Evolutionary conservation across 2,113 vertebrate genomes (phyloP), one percentile per base, ranked within the genome.

Genomic region (Setophaga petechia): DNA sequence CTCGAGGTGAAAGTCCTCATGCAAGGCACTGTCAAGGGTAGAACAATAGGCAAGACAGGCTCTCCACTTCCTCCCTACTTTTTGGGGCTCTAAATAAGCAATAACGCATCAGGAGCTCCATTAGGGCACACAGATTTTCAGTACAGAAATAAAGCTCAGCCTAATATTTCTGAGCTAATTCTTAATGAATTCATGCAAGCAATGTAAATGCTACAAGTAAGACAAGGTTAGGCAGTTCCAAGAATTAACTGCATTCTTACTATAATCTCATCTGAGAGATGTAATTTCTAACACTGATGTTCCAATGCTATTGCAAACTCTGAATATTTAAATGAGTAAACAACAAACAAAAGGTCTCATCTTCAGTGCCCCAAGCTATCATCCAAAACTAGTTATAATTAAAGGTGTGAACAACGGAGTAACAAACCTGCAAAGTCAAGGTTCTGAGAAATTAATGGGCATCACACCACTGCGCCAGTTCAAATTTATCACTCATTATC

Each of bases 401-500:
- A 97, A 97, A 98, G 95, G 97, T 97, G 96, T 91, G 97, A 98
- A 98, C 80, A 97, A 96, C 95, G 81, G 96, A 97, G 83, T 96
- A 97, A 96, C 93, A 96, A 97, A 97, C 93, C 95, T 97, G 96
- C 93, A 96, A 97, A 98, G 96, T 97, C 91, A 97, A 97, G 96
- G 95, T 96, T 96, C 94, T 97, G 95, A 96, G 96, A 97, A 96
- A 98, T 97, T 94, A 97, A 90, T 51, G 61, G 96, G 89, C 96
- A 97, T 92, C 96, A 92, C 37, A 91, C 62, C 95, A 96, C 85
- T 81, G 93, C 87, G 94, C 85, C 95, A 96, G 96, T 96, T 98
- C 97, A 95, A 39, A 96, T 97, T 94, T 92, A 95, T 97, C 95
- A 96, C 85, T 97, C 94, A 89, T 97, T 95, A 96, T 95, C 94